A percentile compares a stretch with the other conserved stretches of the same genome.
These are phyloP conservation scores for Nematostella vectensis DNA, from an alignment of 92 coral and sea anemone species.

Conservation along the genomic window DNA sequence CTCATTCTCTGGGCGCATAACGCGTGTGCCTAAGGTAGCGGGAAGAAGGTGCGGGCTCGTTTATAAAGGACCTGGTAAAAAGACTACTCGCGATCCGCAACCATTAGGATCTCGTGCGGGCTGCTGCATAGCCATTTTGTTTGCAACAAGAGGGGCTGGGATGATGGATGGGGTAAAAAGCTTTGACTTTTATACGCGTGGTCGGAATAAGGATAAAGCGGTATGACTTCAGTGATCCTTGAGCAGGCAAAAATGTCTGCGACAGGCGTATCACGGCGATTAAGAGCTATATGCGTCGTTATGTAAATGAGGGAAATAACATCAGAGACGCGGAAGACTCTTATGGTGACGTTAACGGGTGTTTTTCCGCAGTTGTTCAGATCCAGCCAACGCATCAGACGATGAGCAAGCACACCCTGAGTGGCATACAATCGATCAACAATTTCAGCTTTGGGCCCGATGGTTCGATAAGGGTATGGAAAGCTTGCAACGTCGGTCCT, in stretches of 20 bases:
- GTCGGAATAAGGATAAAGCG: slow-evolving; percentile 4
- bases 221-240: slow-evolving; percentile 14
- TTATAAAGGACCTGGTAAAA: no score
- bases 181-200: no score
- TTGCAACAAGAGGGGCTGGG: no score
- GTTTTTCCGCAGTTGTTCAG: slow-evolving; percentile 9
- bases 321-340: slow-evolving; percentile 9
- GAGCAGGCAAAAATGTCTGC: slow-evolving; percentile 6
- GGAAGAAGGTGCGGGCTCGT: no score
- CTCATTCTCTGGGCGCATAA: no score
- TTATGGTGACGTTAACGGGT: slow-evolving; percentile 20
- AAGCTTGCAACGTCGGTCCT: slow-evolving; percentile 10
- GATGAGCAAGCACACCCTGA: slow-evolving; percentile 14
- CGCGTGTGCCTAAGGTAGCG: no score
- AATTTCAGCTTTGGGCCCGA: slow-evolving; percentile 8
- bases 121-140: no score
- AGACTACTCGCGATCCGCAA: no score
- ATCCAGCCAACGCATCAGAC: slow-evolving; percentile 2
- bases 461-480: slow-evolving; percentile 18
- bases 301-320: slow-evolving; percentile 4
- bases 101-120: no score
- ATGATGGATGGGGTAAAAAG: no score
- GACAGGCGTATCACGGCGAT: slow-evolving; percentile 13
- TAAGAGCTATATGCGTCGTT: slow-evolving; percentile 10
- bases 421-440: slow-evolving; percentile 14